Conservation (phyloP, 2,113 vertebrate genomes). For the Leuciscus idus region DNA sequence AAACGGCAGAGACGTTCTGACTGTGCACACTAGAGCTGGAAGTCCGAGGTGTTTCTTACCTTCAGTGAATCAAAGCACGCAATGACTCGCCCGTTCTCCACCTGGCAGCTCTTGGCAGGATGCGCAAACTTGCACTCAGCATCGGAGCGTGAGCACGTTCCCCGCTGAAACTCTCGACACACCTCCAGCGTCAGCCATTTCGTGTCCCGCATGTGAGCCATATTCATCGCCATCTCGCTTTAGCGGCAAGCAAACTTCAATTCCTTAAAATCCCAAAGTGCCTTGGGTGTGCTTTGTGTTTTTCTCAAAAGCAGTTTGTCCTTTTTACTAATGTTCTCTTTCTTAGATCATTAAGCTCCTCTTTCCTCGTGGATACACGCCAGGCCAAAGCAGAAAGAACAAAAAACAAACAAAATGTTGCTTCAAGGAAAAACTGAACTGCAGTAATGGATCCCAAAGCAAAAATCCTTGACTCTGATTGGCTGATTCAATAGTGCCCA, state of each 20-base stretch:
- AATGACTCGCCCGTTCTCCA: conserved; percentile 97
- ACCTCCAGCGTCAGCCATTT: conserved; percentile 99
- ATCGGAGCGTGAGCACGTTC: conserved; percentile 93
- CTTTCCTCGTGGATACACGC: not conserved
- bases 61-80: conserved; percentile 99
- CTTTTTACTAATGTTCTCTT: not conserved
- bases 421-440: not conserved
- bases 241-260: conserved; percentile 12
- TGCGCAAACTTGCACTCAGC: conserved; percentile 98
- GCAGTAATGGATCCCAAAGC: conserved; percentile 30
- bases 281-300: conserved; percentile 26
- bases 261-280: conserved; percentile 8
- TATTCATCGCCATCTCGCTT: conserved; percentile 84
- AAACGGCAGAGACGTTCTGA: not conserved
- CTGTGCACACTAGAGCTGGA: not conserved
- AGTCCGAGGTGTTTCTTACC: conserved; percentile 77
- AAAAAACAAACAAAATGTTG: not conserved
- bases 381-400: conserved; percentile 7
- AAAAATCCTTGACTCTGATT: conserved; percentile 11
- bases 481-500: conserved; percentile 16
- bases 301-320: not conserved
- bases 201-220: conserved; percentile 94
- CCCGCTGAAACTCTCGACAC: conserved; percentile 97
- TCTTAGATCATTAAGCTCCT: conserved; percentile 36
- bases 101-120: conserved; percentile 94